Percentiles rank a stretch among this genome's conserved stretches.
Evolutionary conservation across 2,797 vertebrate genomes (phyloP).

Genomic region (Spheniscus humboldti): DNA sequence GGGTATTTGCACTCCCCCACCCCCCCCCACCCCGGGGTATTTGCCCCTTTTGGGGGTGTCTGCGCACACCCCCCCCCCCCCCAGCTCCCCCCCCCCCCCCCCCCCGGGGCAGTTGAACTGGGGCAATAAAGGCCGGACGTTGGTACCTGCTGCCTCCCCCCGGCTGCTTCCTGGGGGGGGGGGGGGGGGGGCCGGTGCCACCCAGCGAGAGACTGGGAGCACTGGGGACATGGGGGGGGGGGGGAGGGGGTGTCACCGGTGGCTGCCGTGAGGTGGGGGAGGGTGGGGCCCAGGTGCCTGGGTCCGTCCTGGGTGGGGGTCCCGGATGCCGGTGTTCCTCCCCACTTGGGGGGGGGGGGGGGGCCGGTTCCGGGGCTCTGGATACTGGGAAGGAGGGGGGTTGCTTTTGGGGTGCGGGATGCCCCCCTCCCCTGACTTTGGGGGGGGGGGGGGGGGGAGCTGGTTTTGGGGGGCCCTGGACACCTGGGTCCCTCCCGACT

Average conservation of each 20-base stretch:
- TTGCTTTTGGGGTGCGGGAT: background rate
- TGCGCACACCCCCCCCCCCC: background rate
- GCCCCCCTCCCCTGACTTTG: no score
- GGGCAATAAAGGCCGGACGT: background rate
- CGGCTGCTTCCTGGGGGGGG: background rate
- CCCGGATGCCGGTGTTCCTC: background rate
- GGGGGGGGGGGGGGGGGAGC: background rate
- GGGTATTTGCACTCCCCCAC: no score
- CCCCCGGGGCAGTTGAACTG: background rate
- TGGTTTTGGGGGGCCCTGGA: no score
- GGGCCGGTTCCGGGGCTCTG: no score
- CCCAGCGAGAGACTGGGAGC: background rate
- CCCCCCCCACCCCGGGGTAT: no score
- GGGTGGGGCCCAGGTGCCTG: background rate
- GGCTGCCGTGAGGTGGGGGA: background rate
- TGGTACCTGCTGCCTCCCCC: background rate
- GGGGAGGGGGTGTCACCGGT: no score
- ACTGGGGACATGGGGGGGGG: background rate
- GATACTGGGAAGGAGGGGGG: background rate
- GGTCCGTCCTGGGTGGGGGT: background rate
- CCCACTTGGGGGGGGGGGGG: background rate
- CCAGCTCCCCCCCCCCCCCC: background rate
- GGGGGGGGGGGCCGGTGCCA: no score
- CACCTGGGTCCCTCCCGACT: background rate
- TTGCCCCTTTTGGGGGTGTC: no score